Conservation (phyloP, 2,888 invertebrate species). For the Aphodius sticticus region DNA sequence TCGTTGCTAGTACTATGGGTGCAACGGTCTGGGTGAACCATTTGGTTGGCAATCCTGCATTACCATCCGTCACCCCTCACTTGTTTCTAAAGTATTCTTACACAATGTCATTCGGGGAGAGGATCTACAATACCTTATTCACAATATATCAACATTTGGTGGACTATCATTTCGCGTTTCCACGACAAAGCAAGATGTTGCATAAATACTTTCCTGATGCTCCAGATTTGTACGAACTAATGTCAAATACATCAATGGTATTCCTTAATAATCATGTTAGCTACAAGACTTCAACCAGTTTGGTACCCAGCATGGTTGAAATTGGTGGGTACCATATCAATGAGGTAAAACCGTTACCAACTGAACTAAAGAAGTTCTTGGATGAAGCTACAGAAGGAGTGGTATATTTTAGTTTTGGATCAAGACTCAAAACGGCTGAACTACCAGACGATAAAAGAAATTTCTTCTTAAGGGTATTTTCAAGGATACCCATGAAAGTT, state of each 20-base stretch:
- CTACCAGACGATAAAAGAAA: background rate
- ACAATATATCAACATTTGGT: constrained; percentile 49
- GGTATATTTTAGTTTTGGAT: constrained; percentile 30
- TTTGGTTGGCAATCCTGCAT: constrained; percentile 59
- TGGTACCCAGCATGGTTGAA: constrained; percentile 65
- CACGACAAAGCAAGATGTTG: constrained; percentile 45
- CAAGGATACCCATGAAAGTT: constrained; percentile 66
- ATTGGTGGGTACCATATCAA: constrained; percentile 64
- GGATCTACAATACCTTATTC: constrained; percentile 62
- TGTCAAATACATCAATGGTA: constrained; percentile 49
- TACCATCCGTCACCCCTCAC: constrained; percentile 62
- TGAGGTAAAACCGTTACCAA: constrained; percentile 39
- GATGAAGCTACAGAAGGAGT: constrained; percentile 29
- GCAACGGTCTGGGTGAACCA: constrained; percentile 59
- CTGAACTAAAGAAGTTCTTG: constrained; percentile 25
- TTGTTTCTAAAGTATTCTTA: constrained; percentile 57
- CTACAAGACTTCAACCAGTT: constrained; percentile 61
- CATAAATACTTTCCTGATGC: constrained; percentile 50
- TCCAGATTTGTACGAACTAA: constrained; percentile 45
- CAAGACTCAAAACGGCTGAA: constrained; percentile 11
- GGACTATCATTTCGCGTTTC: constrained; percentile 46
- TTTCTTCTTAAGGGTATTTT: constrained; percentile 58
- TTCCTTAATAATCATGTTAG: constrained; percentile 60
- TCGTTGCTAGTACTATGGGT: constrained; percentile 60
- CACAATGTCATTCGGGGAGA: constrained; percentile 62